phyloP scores from a whole-genome alignment of 2,888 invertebrate genomes.

The Microchrysa polita region DNA sequence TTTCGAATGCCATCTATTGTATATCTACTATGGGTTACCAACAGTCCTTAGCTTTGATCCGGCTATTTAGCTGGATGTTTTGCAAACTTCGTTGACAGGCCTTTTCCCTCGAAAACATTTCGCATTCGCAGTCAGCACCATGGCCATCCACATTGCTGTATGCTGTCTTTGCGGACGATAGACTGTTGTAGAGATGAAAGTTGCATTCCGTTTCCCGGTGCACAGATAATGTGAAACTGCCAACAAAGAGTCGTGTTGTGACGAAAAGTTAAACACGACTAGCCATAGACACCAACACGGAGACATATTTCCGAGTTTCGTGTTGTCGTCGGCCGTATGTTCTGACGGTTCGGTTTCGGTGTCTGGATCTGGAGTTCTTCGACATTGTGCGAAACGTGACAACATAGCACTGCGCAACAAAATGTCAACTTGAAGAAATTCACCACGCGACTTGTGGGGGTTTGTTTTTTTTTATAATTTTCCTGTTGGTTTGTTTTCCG shows the following conservation, averaged over 20 bases:
- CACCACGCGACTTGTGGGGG: slow-evolving; percentile 46
- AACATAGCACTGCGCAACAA: slow-evolving; percentile 40
- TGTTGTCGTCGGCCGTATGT: not conserved
- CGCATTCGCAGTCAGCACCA: not conserved
- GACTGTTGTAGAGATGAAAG: slow-evolving; percentile 37
- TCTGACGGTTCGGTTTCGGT: slow-evolving; percentile 33
- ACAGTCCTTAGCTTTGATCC: too few relatives aligned
- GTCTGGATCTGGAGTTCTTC: too few relatives aligned
- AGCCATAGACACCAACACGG: slow-evolving; percentile 27
- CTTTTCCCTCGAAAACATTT: not conserved
- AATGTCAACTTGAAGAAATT: slow-evolving; percentile 46
- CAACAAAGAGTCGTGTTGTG: not conserved
- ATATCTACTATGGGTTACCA: too few relatives aligned
- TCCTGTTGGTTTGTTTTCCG: slow-evolving; percentile 42
- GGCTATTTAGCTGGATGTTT: not conserved
- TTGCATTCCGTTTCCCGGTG: slow-evolving; percentile 45
- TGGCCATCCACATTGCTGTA: slow-evolving; percentile 41
- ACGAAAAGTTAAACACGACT: too few relatives aligned
- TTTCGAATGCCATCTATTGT: too few relatives aligned
- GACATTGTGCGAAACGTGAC: slow-evolving; percentile 43
- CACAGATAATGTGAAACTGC: not conserved
- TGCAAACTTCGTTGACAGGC: too few relatives aligned
- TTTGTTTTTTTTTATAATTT: slow-evolving; percentile 36
- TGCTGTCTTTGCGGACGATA: too few relatives aligned
- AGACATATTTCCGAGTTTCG: slow-evolving; percentile 26